A percentile compares a stretch with the other conserved stretches of the same genome.
Evolutionary conservation across 2,797 vertebrate species (phyloP).

Genomic region (Pygocentrus nattereri): DNA sequence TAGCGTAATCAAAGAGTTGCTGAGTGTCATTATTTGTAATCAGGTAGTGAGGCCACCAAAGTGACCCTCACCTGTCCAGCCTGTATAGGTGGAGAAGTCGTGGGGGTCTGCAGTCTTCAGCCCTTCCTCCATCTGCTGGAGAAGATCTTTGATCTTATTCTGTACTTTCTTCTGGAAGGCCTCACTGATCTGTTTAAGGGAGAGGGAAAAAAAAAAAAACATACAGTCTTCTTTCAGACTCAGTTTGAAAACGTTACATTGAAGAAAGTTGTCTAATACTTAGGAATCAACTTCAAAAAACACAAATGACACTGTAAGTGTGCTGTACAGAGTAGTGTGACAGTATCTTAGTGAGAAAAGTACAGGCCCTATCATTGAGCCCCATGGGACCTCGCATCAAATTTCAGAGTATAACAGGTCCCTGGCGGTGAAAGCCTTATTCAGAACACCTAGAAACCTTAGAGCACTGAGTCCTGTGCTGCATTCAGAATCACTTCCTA

Average conservation of each 20-base stretch:
- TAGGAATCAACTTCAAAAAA: neutral
- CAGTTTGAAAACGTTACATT: too few relatives aligned
- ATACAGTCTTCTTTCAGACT: neutral
- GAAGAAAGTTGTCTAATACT: too few relatives aligned
- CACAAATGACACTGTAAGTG: neutral
- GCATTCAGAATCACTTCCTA: too few relatives aligned
- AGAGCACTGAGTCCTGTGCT: too few relatives aligned
- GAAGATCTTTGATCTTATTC: slow-evolving; percentile 93
- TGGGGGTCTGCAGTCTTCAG: slow-evolving; percentile 95
- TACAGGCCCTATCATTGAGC: neutral
- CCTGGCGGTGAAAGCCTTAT: neutral
- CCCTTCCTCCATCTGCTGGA: slow-evolving; percentile 97
- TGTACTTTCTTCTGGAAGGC: slow-evolving; percentile 86
- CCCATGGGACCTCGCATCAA: neutral
- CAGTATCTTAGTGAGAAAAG: neutral
- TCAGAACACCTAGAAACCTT: neutral
- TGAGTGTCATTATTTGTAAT: neutral
- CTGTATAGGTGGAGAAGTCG: slow-evolving; percentile 94
- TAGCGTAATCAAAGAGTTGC: neutral
- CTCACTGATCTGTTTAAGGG: slow-evolving; percentile 78
- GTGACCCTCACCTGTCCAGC: slow-evolving; percentile 89
- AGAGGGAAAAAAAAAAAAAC: neutral
- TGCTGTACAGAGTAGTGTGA: neutral
- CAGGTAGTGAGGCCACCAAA: neutral
- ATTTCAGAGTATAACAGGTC: neutral